Evolutionary conservation across 2,113 vertebrate species (phyloP).

Genomic region (Bos indicus): DNA sequence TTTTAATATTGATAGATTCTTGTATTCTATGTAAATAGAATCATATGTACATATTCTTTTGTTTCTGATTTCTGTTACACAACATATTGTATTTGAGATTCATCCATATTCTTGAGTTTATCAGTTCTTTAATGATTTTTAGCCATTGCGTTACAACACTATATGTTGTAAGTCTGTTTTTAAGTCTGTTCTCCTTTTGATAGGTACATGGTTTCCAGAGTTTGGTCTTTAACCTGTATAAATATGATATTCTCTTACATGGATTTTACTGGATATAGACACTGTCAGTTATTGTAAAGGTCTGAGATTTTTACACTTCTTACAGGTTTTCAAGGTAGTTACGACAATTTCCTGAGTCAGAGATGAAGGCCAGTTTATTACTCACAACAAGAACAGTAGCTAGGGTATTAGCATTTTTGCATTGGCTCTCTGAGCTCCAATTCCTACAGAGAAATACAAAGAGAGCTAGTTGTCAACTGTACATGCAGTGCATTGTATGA

Average conservation of each 20-base stretch:
- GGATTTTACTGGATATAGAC: neutral
- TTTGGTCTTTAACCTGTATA: neutral
- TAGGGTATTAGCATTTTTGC: neutral
- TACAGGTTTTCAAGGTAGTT: neutral
- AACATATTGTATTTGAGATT: neutral
- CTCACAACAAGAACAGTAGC: neutral
- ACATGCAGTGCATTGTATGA: neutral
- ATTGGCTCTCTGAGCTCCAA: neutral
- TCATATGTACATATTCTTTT: neutral
- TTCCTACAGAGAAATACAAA: neutral
- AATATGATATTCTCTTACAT: neutral
- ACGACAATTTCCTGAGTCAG: neutral
- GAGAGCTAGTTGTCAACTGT: neutral
- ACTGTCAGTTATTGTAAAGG: neutral
- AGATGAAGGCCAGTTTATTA: neutral
- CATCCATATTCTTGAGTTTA: neutral
- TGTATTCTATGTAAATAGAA: neutral
- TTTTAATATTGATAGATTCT: neutral
- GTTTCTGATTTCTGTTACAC: neutral
- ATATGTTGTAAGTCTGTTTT: neutral
- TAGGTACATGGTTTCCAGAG: neutral
- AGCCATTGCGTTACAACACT: neutral
- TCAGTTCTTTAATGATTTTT: neutral
- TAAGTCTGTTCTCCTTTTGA: neutral
- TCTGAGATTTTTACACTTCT: neutral